Percentiles rank a stretch among this genome's conserved stretches.
These are phyloP conservation scores for Nudaria mundana DNA, from an alignment of 2,888 invertebrate genomes.

Conservation along the genomic window DNA sequence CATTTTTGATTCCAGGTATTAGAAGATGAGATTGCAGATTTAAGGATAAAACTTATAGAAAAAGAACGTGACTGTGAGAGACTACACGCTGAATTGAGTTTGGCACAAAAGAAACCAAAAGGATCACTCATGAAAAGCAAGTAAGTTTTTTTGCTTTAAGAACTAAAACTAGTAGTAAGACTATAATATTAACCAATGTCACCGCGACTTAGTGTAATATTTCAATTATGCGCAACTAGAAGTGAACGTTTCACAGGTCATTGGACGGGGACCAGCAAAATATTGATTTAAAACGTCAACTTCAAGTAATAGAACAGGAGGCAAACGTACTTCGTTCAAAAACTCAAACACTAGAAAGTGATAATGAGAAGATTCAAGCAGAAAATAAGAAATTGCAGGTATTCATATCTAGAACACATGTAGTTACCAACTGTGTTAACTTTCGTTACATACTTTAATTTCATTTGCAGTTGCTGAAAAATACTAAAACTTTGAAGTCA, in stretches of 20 bases:
- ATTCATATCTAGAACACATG: constrained; percentile 20
- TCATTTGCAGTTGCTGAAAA: constrained; percentile 72
- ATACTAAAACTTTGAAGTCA: constrained; percentile 73
- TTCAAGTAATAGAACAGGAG: constrained; percentile 90
- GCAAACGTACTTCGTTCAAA: constrained; percentile 85
- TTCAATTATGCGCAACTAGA: too few relatives aligned
- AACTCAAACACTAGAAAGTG: constrained; percentile 85
- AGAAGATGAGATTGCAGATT: constrained; percentile 87
- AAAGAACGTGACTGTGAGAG: constrained; percentile 91
- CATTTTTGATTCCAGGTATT: constrained; percentile 68
- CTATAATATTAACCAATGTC: background rate
- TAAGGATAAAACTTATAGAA: constrained; percentile 89
- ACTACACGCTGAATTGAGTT: constrained; percentile 85
- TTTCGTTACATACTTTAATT: background rate
- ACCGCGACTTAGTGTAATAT: too few relatives aligned
- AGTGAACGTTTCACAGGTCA: constrained; percentile 64
- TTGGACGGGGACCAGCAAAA: constrained; percentile 83
- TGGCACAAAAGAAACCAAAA: constrained; percentile 83
- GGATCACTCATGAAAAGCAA: constrained; percentile 83
- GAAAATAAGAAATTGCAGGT: constrained; percentile 87
- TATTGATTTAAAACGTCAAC: constrained; percentile 86
- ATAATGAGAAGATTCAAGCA: constrained; percentile 87
- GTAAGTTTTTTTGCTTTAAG: constrained; percentile 53
- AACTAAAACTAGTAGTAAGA: background rate
- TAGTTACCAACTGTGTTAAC: background rate